phyloP scores from a whole-genome alignment of 37 sponge, comb jelly and placozoan species.

The Trichoplax adhaerens region DNA sequence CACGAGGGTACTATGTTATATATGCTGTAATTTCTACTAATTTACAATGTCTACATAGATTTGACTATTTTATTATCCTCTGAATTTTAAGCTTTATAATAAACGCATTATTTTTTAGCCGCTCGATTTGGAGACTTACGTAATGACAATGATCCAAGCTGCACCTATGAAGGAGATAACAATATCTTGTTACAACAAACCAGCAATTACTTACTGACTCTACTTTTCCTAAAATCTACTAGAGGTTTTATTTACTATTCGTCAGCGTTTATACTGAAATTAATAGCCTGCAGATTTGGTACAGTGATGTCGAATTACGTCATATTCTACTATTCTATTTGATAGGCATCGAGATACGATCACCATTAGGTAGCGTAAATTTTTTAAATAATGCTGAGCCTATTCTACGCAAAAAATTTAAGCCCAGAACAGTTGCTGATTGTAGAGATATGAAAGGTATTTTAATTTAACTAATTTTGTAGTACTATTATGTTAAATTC shows the following conservation, averaged over 20 bases:
- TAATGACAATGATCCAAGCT: conserved; percentile 61
- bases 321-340: conserved; percentile 3
- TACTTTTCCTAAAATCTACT: conserved; percentile 8
- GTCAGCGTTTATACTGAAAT: background rate
- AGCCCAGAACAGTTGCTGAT: background rate
- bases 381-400: conserved; percentile 22
- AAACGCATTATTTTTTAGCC: conserved; percentile 15
- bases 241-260: conserved; percentile 1
- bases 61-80: background rate
- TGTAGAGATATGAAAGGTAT: too few relatives aligned
- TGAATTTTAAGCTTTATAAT: background rate
- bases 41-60: background rate
- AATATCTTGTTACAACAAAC: conserved; percentile 77
- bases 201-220: conserved; percentile 58
- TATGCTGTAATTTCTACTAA: background rate
- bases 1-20: conserved; percentile 35
- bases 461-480: too few relatives aligned
- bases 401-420: conserved; percentile 17
- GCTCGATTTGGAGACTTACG: conserved; percentile 54
- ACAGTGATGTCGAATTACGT: background rate
- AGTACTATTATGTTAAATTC: too few relatives aligned
- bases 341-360: conserved; percentile 18
- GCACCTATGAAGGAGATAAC: conserved; percentile 91
- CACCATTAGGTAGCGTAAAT: conserved; percentile 37
- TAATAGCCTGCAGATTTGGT: background rate